Conservation (phyloP, 2,888 invertebrate species). For the Phalera bucephala region DNA sequence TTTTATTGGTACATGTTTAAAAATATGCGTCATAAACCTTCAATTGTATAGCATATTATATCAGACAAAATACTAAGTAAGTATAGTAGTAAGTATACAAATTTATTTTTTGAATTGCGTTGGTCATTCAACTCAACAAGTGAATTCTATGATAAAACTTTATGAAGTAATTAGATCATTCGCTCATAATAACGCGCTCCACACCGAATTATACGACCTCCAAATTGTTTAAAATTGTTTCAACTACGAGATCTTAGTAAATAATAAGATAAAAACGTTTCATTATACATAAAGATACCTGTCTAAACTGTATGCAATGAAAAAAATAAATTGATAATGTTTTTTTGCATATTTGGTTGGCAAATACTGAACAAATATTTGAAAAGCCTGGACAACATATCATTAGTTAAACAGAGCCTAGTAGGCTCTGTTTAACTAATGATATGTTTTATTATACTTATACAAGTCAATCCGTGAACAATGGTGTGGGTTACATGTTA, state of each 20-base stretch:
- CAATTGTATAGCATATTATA: slow-evolving; percentile 1
- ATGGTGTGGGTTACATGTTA: too few species aligned
- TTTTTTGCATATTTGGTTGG: too few species aligned
- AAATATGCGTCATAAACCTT: background rate
- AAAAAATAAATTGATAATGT: too few species aligned
- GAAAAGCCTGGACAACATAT: too few species aligned
- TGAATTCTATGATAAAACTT: slow-evolving; percentile 28
- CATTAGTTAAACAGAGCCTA: too few species aligned
- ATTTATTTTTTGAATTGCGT: slow-evolving; percentile 22
- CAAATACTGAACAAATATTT: too few species aligned
- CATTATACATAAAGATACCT: too few species aligned
- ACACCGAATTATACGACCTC: slow-evolving; percentile 22
- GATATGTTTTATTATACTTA: too few species aligned
- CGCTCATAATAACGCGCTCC: slow-evolving; percentile 28
- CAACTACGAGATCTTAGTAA: slow-evolving; percentile 4
- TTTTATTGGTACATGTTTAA: too few species aligned
- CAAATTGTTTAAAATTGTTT: slow-evolving; percentile 20
- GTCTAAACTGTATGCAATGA: too few species aligned
- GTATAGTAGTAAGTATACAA: slow-evolving; percentile 1
- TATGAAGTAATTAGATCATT: slow-evolving; percentile 31
- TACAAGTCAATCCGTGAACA: too few species aligned
- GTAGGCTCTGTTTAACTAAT: too few species aligned
- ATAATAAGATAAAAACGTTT: background rate
- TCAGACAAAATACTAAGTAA: background rate
- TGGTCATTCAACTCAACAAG: slow-evolving; percentile 38